phyloP scores from a whole-genome alignment of 1,140 invertebrate genomes.

The Scaptomyza pallida region DNA sequence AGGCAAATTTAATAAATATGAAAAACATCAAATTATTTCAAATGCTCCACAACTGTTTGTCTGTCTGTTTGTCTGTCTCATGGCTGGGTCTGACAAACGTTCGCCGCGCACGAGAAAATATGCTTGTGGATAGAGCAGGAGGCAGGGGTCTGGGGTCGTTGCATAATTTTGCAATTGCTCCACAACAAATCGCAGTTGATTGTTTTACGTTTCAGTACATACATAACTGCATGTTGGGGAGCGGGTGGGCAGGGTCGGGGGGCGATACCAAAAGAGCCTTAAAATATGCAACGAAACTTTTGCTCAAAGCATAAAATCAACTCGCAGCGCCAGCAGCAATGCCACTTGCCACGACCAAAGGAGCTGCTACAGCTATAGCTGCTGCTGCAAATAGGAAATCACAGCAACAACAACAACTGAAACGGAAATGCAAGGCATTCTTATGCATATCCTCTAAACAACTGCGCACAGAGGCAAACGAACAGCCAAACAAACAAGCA shows the following conservation, averaged over 20 bases:
- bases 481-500: conserved; percentile 24
- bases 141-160: conserved; percentile 27
- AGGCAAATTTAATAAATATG: conserved; percentile 78
- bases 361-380: conserved; percentile 11
- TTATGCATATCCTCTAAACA: conserved; percentile 82
- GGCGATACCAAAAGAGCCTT: conserved; percentile 75
- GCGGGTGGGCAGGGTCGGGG: conserved; percentile 3
- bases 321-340: conserved; percentile 61
- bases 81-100: conserved; percentile 72
- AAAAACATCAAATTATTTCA: conserved; percentile 82
- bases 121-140: conserved; percentile 30
- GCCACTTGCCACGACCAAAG: conserved; percentile 64
- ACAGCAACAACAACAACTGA: conserved; percentile 71
- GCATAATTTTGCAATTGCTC: conserved; percentile 81
- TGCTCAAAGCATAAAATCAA: conserved; percentile 82
- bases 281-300: conserved; percentile 81
- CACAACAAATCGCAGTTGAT: conserved; percentile 81
- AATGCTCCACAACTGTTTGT: conserved; percentile 65
- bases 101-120: conserved; percentile 69
- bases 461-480: conserved; percentile 47
- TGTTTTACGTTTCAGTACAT: conserved; percentile 69
- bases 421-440: conserved; percentile 81
- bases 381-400: conserved; percentile 63
- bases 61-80: conserved; percentile 35
- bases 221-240: conserved; percentile 57